phyloP scores from a whole-genome alignment of 2,888 invertebrate species.

The Pollenia amentaria region DNA sequence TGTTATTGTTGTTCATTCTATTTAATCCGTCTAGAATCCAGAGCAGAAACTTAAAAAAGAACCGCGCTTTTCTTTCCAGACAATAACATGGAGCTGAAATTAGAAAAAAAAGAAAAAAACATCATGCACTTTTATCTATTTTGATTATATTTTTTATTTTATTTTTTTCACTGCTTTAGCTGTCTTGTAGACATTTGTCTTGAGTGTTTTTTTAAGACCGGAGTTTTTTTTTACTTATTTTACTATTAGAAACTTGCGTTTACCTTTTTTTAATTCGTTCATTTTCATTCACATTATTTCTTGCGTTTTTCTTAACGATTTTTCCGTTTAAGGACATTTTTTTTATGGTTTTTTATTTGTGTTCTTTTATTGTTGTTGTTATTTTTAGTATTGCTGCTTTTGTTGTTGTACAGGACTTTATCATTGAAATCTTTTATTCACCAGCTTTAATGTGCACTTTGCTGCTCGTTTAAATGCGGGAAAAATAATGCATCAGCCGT shows the following conservation, averaged over 20 bases:
- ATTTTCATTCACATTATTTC: conserved; percentile 37
- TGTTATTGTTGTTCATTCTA: conserved; percentile 28
- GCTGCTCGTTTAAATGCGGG: conserved; percentile 60
- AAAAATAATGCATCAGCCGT: conserved; percentile 43
- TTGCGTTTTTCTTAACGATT: conserved; percentile 31
- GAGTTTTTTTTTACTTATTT: conserved; percentile 33
- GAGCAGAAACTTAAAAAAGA: background rate
- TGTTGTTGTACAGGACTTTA: conserved; percentile 41
- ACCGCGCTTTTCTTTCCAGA: conserved; percentile 49
- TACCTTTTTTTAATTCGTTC: conserved; percentile 30
- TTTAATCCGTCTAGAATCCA: conserved; percentile 63
- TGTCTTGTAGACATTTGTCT: conserved; percentile 68
- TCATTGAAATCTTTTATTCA: conserved; percentile 57
- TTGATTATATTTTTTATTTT: conserved; percentile 31
- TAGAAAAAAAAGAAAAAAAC: conserved; percentile 28
- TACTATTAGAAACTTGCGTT: conserved; percentile 34
- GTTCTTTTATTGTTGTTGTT: background rate
- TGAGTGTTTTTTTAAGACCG: conserved; percentile 62
- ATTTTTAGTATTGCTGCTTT: conserved; percentile 5
- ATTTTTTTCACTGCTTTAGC: conserved; percentile 17
- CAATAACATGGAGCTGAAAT: conserved; percentile 38
- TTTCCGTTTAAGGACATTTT: conserved; percentile 49
- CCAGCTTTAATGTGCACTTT: conserved; percentile 64
- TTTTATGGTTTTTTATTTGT: conserved; percentile 4
- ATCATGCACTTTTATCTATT: conserved; percentile 66